Conservation (phyloP, 2,113 vertebrate genomes). For the Protomyctophum bolini region DNA sequence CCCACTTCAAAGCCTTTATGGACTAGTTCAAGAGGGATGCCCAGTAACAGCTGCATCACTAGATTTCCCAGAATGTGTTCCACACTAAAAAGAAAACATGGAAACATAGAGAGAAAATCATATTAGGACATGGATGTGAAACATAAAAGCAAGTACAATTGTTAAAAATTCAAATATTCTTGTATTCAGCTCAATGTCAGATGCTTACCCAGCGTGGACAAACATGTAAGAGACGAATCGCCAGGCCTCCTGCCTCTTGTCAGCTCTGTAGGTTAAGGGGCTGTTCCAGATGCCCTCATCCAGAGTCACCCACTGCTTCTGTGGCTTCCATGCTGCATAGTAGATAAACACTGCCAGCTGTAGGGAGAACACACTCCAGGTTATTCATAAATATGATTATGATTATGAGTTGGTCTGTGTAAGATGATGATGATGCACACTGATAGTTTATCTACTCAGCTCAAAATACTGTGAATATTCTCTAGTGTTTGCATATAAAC, state of each 20-base stretch:
- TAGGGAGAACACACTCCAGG: background rate
- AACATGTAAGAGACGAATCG: slow-evolving; percentile 93
- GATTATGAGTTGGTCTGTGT: too few species aligned
- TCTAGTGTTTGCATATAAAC: background rate
- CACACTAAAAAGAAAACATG: slow-evolving; percentile 72
- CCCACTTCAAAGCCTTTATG: slow-evolving; percentile 91
- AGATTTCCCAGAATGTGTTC: slow-evolving; percentile 90
- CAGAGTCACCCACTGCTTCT: slow-evolving; percentile 89
- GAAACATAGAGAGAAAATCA: background rate
- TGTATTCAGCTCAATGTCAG: too few species aligned
- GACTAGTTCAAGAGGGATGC: slow-evolving; percentile 89
- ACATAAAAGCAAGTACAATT: too few species aligned
- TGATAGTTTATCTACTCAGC: too few species aligned
- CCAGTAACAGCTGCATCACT: slow-evolving; percentile 86
- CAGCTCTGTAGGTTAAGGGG: slow-evolving; percentile 82
- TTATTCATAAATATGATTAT: background rate
- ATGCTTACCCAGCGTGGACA: slow-evolving; percentile 89
- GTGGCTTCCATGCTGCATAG: slow-evolving; percentile 90
- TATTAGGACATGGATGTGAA: too few species aligned
- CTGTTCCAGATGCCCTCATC: slow-evolving; percentile 82
- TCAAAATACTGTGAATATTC: too few species aligned
- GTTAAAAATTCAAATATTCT: too few species aligned
- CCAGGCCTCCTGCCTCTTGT: slow-evolving; percentile 84
- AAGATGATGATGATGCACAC: too few species aligned
- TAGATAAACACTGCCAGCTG: slow-evolving; percentile 90